Evolutionary conservation across 2,888 invertebrate genomes (phyloP), one percentile per base, ranked within the genome.

Genomic region (Ypsolopha sequella): DNA sequence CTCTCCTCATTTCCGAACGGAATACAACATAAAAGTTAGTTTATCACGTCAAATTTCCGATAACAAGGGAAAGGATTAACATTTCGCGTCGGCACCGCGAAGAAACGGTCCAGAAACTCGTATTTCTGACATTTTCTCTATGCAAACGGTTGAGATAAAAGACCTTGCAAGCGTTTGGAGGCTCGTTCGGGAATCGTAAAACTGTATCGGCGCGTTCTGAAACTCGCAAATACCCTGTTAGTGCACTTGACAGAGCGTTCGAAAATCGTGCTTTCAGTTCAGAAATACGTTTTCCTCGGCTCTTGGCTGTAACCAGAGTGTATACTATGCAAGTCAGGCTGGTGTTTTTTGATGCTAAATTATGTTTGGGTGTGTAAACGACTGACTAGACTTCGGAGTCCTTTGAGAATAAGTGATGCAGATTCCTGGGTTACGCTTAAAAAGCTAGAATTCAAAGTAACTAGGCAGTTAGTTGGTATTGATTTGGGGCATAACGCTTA

Each of bases 101-200:
- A 57, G 54, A 64, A 64, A 62, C 61, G 57, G 57, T 54, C 59
- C 55, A 58, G 61, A 64, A 62, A 58, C 55, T 52, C 56, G 56
- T 61, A 62, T 60, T 58, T 24, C 33, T 33, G 34, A 34, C 39
- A 13, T n/a, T 44, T 52, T 50, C 43, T 48, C 43, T 50, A 51
- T 51, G 51, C 51, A 51, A 51, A 51, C 51, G 39, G 38, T 39
- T 35, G 38, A 36, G 51, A 51, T 47, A 51, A 46, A 24, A n/a
- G 24, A 24, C 24, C 24, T 24, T 24, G 24, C 24, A 24, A 24
- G 51, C 35, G 10, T 34, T 13, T 33, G 39, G 11, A 24, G 46
- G 14, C 52, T 35, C 38, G n/a, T 41, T 34, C 34, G 49, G n/a
- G 24, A 24, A 44, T 44, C 54, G 36, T 54, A 54, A 54, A 54